These are phyloP conservation scores for Hyposoter dolosus DNA, from an alignment of 2,888 invertebrate genomes.

Conservation along the genomic window DNA sequence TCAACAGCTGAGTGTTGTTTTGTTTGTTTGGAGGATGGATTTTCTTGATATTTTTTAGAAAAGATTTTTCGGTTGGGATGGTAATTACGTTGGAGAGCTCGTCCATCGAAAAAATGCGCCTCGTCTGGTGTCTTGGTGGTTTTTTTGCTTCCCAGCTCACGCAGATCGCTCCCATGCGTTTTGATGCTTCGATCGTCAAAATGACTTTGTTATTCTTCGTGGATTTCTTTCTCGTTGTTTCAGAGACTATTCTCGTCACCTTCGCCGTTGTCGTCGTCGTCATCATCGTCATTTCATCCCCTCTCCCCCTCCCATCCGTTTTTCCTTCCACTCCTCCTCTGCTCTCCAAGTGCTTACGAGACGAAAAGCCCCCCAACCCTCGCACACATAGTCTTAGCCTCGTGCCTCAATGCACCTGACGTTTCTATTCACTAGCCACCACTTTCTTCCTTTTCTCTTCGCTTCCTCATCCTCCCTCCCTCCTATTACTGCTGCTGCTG, in stretches of 20 bases:
- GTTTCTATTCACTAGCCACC: conserved; percentile 81
- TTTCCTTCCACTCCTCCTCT: conserved; percentile 20
- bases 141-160: background rate
- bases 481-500: conserved; percentile 79
- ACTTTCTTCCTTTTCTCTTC: conserved; percentile 77
- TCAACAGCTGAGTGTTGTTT: background rate
- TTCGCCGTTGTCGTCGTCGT: conserved; percentile 34
- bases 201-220: background rate
- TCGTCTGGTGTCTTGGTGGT: background rate
- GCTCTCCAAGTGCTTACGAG: conserved; percentile 76
- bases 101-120: conserved; percentile 19
- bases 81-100: conserved; percentile 19
- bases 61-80: conserved; percentile 8
- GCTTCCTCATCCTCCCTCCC: conserved; percentile 69
- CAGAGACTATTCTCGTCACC: background rate
- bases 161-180: background rate
- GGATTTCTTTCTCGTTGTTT: conserved; percentile 24
- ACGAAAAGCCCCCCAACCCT: conserved; percentile 77
- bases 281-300: conserved; percentile 13
- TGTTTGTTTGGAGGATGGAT: background rate
- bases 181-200: background rate
- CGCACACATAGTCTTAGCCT: conserved; percentile 81
- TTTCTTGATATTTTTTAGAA: conserved; percentile 1
- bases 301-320: conserved; percentile 4
- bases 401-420: conserved; percentile 81